Conservation (phyloP, 2,113 vertebrate genomes). For the Sardina pilchardus region DNA sequence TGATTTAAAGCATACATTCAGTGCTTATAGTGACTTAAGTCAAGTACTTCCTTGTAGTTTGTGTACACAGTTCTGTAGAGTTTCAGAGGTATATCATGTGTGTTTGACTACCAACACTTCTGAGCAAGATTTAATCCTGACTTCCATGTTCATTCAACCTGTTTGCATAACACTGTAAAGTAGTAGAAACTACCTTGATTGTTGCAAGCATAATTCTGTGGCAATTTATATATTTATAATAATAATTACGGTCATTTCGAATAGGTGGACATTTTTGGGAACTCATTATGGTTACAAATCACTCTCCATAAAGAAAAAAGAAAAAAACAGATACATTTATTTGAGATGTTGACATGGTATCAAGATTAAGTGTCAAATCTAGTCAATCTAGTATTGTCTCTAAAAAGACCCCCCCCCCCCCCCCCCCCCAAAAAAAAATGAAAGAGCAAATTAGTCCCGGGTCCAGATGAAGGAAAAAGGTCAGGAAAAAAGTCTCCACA, state of each 20-base stretch:
- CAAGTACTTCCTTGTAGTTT: not conserved
- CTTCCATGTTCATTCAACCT: not conserved
- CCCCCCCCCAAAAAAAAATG: too few species aligned
- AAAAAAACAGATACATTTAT: not conserved
- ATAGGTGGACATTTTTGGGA: not conserved
- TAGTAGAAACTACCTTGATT: not conserved
- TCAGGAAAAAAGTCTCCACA: not conserved
- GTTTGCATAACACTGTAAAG: not conserved
- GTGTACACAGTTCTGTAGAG: not conserved
- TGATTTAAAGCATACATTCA: not conserved
- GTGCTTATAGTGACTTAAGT: not conserved
- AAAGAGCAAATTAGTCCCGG: too few species aligned
- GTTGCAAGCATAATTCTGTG: not conserved
- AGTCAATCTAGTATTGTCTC: not conserved
- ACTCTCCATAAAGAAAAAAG: not conserved
- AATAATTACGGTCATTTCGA: not conserved
- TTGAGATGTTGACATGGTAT: not conserved
- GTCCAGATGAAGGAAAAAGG: not conserved
- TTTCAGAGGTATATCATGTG: not conserved
- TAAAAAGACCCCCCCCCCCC: too few species aligned
- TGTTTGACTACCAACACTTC: slow-evolving; percentile 2
- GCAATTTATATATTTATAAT: not conserved
- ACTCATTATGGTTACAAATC: not conserved
- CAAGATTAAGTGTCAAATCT: not conserved
- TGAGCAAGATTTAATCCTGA: not conserved